These are phyloP conservation scores for Plumapathes pennacea DNA, from an alignment of 92 coral and sea anemone species.

Conservation along the genomic window DNA sequence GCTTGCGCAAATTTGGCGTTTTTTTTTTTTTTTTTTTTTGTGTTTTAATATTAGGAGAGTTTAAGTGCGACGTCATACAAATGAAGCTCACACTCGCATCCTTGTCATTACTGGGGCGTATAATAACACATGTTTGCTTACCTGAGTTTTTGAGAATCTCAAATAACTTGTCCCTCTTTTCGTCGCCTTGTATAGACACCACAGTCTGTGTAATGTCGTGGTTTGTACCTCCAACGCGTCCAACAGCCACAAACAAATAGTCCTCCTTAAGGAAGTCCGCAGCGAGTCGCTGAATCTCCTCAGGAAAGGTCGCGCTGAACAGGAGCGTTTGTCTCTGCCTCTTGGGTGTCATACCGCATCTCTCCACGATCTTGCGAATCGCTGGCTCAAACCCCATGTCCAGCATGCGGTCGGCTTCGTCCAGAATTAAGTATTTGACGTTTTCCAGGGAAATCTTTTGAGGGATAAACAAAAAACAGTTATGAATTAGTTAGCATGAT, in stretches of 20 bases:
- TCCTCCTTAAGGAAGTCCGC: slow-evolving; percentile 81
- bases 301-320: slow-evolving; percentile 99
- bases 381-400: slow-evolving; percentile 94
- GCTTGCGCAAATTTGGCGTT: no score
- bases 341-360: slow-evolving; percentile 71
- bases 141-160: slow-evolving; percentile 80
- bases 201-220: slow-evolving; percentile 76
- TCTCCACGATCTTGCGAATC: slow-evolving; percentile 67
- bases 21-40: no score
- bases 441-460: slow-evolving; percentile 66
- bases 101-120: no score
- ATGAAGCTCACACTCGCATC: no score
- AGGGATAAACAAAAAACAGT: not conserved
- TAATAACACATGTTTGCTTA: no score
- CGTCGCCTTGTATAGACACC: slow-evolving; percentile 55
- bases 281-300: slow-evolving; percentile 89
- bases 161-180: slow-evolving; percentile 77
- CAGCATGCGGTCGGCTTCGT: slow-evolving; percentile 98
- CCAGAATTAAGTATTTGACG: slow-evolving; percentile 78
- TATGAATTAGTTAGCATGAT: not conserved
- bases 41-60: no score
- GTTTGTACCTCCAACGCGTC: slow-evolving; percentile 91
- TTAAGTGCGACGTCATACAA: no score
- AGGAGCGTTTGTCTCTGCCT: slow-evolving; percentile 82
- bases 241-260: slow-evolving; percentile 87